Base-by-base conservation (phyloP, 1,140 invertebrate genomes). In the Medauroidea extradentata region DNA sequence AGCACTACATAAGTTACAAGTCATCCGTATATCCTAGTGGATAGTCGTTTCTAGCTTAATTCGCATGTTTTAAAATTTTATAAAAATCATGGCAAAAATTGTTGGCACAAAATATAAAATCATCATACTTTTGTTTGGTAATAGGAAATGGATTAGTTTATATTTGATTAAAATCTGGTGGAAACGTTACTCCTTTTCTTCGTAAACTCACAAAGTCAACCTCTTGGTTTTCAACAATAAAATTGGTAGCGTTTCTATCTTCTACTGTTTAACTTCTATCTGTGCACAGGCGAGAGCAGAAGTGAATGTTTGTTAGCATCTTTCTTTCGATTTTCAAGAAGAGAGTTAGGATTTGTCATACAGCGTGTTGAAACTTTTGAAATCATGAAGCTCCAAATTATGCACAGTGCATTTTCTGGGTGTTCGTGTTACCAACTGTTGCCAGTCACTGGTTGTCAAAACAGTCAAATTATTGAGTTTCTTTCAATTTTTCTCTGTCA, bases 121-220 rank as follows among this genome's bases (percentile, higher is more conserved):
- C 29, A 34, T 34, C 11, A 11, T 34, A 34, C 11, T 34, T 34
- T 34, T 34, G 29, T 11, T 34, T 34, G 4, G 29, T 34, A 11
- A 34, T 34, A 34, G 29, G 4, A 7, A 34, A 7, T 34, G 29
- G 29, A 11, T 34, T 34, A 7, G 11, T 34, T 34, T 4, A 52
- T 23, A 57, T 39, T 23, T 29, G 19, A 16, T 57, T 23, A 18
- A 57, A 57, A 57, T 57, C 55, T 52, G 2, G 19, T 57, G 44
- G 55, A n/a, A 57, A 57, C 23, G 55, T 57, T 29, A 57, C 14
- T 27, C 7, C 14, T 57, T 34, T 29, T 29, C 49, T 59, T 52
- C 57, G 49, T 25, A 52, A 59, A 21, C 57, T 59, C 18, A 59
- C 57, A 23, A 59, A 23, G 57, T 59, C 48, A 52, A 59, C 34